Evolutionary conservation across 2,113 vertebrate species (phyloP).

Genomic region (Neotoma lepida): DNA sequence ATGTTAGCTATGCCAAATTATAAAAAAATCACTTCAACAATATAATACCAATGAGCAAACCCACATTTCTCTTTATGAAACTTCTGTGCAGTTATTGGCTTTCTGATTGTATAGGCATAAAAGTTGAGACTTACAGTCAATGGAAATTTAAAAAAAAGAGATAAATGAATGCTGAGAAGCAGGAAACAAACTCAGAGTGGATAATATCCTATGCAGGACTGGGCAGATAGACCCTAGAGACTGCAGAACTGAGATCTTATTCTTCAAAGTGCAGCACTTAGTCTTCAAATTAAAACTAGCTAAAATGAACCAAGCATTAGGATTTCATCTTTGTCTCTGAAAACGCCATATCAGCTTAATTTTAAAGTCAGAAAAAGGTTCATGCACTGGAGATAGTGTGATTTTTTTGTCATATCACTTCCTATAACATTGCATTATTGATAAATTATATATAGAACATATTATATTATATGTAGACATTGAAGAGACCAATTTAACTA

Average conservation of each 20-base stretch:
- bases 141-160: not conserved
- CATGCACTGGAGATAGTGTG: not conserved
- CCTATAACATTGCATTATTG: not conserved
- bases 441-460: not conserved
- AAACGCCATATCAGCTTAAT: not conserved
- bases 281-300: conserved; percentile 58
- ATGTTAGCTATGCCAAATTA: not conserved
- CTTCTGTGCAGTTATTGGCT: not conserved
- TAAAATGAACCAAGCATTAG: not conserved
- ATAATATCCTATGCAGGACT: no score
- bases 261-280: conserved; percentile 66
- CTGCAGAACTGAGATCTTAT: conserved; percentile 47
- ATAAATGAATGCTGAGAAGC: conserved; percentile 40
- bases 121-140: not conserved
- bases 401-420: not conserved
- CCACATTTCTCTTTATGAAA: not conserved
- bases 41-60: not conserved
- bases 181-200: conserved; percentile 52
- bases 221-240: not conserved
- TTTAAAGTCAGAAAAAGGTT: conserved; percentile 55
- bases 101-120: not conserved
- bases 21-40: not conserved
- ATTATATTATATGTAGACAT: conserved; percentile 40
- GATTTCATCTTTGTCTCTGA: conserved; percentile 20
- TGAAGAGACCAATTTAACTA: conserved; percentile 27